These are phyloP conservation scores for Argyrosomus japonicus DNA, from an alignment of 2,113 vertebrate species.

Conservation along the genomic window DNA sequence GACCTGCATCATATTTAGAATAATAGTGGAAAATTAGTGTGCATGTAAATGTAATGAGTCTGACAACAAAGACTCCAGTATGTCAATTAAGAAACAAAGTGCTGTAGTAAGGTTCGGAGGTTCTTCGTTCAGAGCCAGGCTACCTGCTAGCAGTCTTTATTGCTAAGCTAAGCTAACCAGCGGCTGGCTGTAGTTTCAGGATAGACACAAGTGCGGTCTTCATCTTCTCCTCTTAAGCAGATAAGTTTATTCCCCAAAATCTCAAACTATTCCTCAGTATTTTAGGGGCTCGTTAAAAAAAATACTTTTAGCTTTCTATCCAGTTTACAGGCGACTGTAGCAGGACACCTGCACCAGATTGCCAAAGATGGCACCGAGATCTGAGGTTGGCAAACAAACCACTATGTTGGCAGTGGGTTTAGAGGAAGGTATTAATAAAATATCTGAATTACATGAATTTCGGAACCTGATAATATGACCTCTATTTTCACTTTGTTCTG, in stretches of 20 bases:
- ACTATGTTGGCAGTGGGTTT: not conserved
- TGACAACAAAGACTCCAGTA: no score
- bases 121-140: no score
- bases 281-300: not conserved
- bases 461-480: not conserved
- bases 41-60: no score
- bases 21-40: no score
- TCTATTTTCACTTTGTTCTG: not conserved
- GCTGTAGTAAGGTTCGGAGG: no score
- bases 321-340: not conserved
- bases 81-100: no score
- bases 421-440: slow-evolving; percentile 10
- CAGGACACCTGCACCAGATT: not conserved
- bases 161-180: no score
- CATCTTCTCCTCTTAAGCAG: not conserved
- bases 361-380: slow-evolving; percentile 16
- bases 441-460: slow-evolving; percentile 5
- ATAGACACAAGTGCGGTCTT: not conserved
- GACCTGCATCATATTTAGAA: no score
- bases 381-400: slow-evolving; percentile 10
- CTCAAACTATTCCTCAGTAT: not conserved
- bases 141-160: no score
- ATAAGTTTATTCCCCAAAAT: not conserved
- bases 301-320: not conserved
- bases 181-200: no score